Base-by-base conservation (phyloP, 2,797 vertebrate species). In the Iguana delicatissima region DNA sequence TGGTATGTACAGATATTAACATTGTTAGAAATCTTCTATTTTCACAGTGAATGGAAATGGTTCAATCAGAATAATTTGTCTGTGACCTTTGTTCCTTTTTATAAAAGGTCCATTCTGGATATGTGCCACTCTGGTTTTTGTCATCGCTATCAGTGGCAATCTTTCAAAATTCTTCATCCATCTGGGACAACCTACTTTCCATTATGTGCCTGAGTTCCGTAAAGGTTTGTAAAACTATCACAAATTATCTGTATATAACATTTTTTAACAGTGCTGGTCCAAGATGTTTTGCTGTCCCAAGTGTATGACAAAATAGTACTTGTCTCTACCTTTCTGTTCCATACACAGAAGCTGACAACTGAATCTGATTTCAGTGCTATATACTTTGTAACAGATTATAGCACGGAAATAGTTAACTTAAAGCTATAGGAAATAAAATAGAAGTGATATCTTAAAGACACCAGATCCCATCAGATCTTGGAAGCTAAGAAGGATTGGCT, bases 21-120 rank as follows among this genome's bases (percentile, higher is more conserved):
- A 0, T 62, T 9, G 42, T 86, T 38, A 89, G 7, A 91, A 1
- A n/a, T 92, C 89, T 93, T 64, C 16, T 13, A 52, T 73, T 4
- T 16, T 92, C 38, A 86, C 62, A 42, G 5, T 67, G 91, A 91
- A 72, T 87, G 89, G 55, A 62, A 90, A 4, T 2, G 10, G 57
- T 13, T 87, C 92, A 81, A 20, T 38, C 29, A 76, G 74, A 93
- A 55, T 50, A 89, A 50, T 1, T 92, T 42, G 22, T 80, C 3
- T 85, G 0, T 92, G 73, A 81, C 38, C 95, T 89, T 92, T 88
- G 24, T 94, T 93, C 92, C 62, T 42, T 87, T 92, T 87, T 29
- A 29, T 69, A 69, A 32, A 90, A 99, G 99, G 99, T 93, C 99
- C 99, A 1, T 99, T 99, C 94, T 99, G 99, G 99, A 99, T 99